These are phyloP conservation scores for Thera britannica DNA, from an alignment of 2,888 invertebrate genomes.

Conservation along the genomic window DNA sequence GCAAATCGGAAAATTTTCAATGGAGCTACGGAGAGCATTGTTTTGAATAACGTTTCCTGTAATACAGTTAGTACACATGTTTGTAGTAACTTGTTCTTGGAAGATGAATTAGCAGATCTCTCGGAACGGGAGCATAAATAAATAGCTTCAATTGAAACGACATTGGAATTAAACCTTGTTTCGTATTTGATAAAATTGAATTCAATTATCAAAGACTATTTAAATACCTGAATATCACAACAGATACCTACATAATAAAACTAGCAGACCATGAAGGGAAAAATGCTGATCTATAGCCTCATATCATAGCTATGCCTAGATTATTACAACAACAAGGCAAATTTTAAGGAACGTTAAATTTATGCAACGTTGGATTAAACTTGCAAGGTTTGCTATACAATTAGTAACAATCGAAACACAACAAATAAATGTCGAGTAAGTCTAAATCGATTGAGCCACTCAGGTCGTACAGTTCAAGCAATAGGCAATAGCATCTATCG, in stretches of 20 bases:
- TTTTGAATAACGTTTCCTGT: slow-evolving; percentile 44
- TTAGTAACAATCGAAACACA: background rate
- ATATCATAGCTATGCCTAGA: too few species aligned
- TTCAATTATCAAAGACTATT: background rate
- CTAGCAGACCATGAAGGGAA: too few species aligned
- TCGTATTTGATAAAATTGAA: background rate
- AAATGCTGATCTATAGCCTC: too few species aligned
- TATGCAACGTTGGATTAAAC: background rate
- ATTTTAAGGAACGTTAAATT: too few species aligned
- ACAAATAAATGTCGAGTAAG: background rate
- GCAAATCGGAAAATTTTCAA: slow-evolving; percentile 60
- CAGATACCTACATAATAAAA: too few species aligned
- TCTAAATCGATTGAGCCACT: slow-evolving; percentile 28
- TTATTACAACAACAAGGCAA: too few species aligned
- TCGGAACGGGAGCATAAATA: slow-evolving; percentile 8
- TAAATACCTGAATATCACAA: too few species aligned
- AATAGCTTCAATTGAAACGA: slow-evolving; percentile 18
- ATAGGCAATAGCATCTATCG: slow-evolving; percentile 12
- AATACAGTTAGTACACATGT: slow-evolving; percentile 27
- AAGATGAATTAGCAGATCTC: slow-evolving; percentile 25
- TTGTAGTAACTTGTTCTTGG: slow-evolving; percentile 26
- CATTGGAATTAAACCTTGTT: slow-evolving; percentile 2
- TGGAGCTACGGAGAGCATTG: slow-evolving; percentile 49
- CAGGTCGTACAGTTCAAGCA: slow-evolving; percentile 45
- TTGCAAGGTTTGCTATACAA: background rate